Evolutionary conservation across 2,113 vertebrate genomes (phyloP), one percentile per base, ranked within the genome.

Genomic region (Microtus richardsoni): DNA sequence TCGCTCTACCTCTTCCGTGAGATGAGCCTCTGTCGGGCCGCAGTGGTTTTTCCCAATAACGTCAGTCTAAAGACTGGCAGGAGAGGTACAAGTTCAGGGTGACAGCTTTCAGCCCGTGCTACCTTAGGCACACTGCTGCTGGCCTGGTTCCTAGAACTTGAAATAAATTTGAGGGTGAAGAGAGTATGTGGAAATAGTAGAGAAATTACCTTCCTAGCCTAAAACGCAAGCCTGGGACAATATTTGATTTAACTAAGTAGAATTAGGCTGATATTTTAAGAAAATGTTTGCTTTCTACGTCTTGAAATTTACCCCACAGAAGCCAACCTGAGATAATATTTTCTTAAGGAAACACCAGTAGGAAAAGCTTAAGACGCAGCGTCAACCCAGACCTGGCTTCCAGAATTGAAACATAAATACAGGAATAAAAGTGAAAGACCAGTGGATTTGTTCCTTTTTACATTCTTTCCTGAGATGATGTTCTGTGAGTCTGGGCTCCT

Each of bases 261-360:
- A 91, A 62, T 19, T 66, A 71, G 44, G 64, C 52, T 91, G 86
- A 60, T 78, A 85, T 91, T 94, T 94, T 91, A 91, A 30, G 77
- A 97, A 86, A 88, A 88, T 16, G 22, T 85, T 95, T 96, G 58
- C 71, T 83, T 83, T 88, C n/a, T n/a, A n/a, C 39, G 52, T 86
- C 77, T 83, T 6, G 17, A 54, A 87, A 84, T 71, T 71, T 75
- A 91, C 33, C 39, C 64, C 54, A 84, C 83, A 49, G 84, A 87
- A 47, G 47, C 41, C 58, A 77, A 71, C 39, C 54, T 94, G 58
- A 6, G 64, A 58, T 64, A 70, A 90, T 52, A 36, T 79, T 94
- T 97, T 75, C 60, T 30, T 79, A 87, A 93, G 75, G 95, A 94
- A 75, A 90, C 24, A 75, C 17, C 26, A 9, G 33, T 58, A 87